Evolutionary conservation across 2,888 invertebrate species (phyloP).

Genomic region (Zele albiditarsus): DNA sequence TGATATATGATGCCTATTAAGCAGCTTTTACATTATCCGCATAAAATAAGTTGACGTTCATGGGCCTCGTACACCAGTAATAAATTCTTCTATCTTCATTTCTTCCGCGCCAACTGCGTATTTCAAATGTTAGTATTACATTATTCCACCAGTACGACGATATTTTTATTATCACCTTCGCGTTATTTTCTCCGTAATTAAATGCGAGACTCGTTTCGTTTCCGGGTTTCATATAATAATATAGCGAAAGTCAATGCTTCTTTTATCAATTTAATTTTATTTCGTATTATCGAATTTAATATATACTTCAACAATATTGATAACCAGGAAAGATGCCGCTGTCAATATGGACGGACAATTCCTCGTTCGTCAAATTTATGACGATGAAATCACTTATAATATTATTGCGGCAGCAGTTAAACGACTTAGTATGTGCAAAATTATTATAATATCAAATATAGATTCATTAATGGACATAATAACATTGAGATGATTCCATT

Average conservation of each 20-base stretch:
- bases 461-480: neutral
- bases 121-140: too few relatives aligned
- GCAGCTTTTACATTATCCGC: neutral
- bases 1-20: neutral
- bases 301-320: conserved; percentile 28
- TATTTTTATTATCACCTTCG: too few relatives aligned
- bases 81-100: too few relatives aligned
- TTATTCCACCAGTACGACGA: too few relatives aligned
- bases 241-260: too few relatives aligned
- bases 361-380: conserved; percentile 94
- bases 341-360: conserved; percentile 97
- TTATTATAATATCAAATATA: neutral
- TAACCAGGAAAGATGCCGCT: conserved; percentile 89
- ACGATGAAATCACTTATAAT: conserved; percentile 95
- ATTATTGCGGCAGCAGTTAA: conserved; percentile 93
- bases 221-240: too few relatives aligned
- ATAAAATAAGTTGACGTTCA: neutral
- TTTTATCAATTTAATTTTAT: too few relatives aligned
- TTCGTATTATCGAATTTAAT: neutral
- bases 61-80: too few relatives aligned
- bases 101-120: too few relatives aligned
- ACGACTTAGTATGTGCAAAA: conserved; percentile 83
- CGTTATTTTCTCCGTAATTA: too few relatives aligned
- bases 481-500: conserved; percentile 53
- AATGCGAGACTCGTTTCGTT: too few relatives aligned